Percentiles rank a stretch among this genome's conserved stretches.
Conservation (phyloP, 2,888 invertebrate species). For the Ptilodon capucinus region DNA sequence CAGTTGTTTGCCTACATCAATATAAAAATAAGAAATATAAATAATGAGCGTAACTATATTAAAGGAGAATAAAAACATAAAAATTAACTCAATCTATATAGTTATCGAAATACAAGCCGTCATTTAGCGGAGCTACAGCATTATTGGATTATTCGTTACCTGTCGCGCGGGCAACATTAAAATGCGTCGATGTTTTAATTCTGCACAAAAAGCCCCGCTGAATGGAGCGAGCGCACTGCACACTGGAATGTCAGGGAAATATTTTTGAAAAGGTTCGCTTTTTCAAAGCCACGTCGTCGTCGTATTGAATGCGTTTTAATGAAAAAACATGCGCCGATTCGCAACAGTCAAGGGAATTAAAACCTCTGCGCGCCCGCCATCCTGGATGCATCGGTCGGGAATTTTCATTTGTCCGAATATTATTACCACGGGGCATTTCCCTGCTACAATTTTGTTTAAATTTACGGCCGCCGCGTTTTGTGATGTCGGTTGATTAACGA, state of each 20-base stretch:
- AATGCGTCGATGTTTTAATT: slow-evolving; percentile 52
- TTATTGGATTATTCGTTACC: slow-evolving; percentile 25
- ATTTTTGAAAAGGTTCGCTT: slow-evolving; percentile 78
- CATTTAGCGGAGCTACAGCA: neutral
- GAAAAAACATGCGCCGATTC: slow-evolving; percentile 82
- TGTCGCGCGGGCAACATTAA: slow-evolving; percentile 32
- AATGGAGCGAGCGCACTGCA: slow-evolving; percentile 61
- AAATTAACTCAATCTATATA: no score
- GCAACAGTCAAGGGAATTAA: slow-evolving; percentile 81
- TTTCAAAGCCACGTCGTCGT: slow-evolving; percentile 79
- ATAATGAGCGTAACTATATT: no score
- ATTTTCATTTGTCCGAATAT: slow-evolving; percentile 78
- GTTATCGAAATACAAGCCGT: neutral
- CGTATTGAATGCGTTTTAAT: slow-evolving; percentile 82
- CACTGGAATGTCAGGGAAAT: slow-evolving; percentile 74
- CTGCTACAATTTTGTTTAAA: slow-evolving; percentile 55
- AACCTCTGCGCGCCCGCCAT: slow-evolving; percentile 66
- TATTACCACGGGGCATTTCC: slow-evolving; percentile 65
- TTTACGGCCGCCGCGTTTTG: slow-evolving; percentile 50
- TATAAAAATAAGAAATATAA: no score
- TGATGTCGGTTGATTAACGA: slow-evolving; percentile 49
- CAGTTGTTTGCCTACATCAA: no score
- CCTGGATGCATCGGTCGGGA: slow-evolving; percentile 64
- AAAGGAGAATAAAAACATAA: no score
- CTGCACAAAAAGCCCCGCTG: slow-evolving; percentile 54